These are phyloP conservation scores for Hybognathus amarus DNA, from an alignment of 2,797 vertebrate genomes.

Conservation along the genomic window DNA sequence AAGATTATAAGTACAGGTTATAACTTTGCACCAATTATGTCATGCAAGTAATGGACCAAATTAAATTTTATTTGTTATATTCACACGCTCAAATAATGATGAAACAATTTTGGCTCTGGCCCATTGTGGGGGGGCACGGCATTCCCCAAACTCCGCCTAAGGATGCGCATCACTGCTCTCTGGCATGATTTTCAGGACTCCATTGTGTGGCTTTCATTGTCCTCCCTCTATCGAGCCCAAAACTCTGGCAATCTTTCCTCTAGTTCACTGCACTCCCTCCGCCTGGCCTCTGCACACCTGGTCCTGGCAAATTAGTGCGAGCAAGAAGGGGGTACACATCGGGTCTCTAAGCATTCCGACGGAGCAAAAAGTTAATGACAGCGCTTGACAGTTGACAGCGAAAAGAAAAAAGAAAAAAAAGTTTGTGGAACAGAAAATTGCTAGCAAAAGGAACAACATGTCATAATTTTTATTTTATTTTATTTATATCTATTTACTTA, in stretches of 20 bases:
- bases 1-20: neutral
- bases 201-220: slow-evolving; percentile 65
- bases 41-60: neutral
- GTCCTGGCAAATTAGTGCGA: slow-evolving; percentile 77
- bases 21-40: neutral
- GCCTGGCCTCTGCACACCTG: slow-evolving; percentile 75
- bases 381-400: slow-evolving; percentile 62
- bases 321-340: slow-evolving; percentile 39
- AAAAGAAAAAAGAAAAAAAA: slow-evolving; percentile 57
- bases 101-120: neutral
- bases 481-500: neutral
- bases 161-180: slow-evolving; percentile 60
- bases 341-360: slow-evolving; percentile 79
- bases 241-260: slow-evolving; percentile 52
- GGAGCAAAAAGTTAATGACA: slow-evolving; percentile 84
- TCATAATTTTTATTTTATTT: too few species aligned
- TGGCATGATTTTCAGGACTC: slow-evolving; percentile 58
- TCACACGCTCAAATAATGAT: slow-evolving; percentile 2
- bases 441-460: slow-evolving; percentile 62
- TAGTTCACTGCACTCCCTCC: slow-evolving; percentile 16
- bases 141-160: slow-evolving; percentile 33
- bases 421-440: slow-evolving; percentile 71
- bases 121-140: neutral
- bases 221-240: slow-evolving; percentile 50
- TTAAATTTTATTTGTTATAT: neutral